Percentiles rank a stretch among this genome's conserved stretches.
phyloP scores from a whole-genome alignment of 2,113 vertebrate species.

The Mesoclemmys tuberculata region DNA sequence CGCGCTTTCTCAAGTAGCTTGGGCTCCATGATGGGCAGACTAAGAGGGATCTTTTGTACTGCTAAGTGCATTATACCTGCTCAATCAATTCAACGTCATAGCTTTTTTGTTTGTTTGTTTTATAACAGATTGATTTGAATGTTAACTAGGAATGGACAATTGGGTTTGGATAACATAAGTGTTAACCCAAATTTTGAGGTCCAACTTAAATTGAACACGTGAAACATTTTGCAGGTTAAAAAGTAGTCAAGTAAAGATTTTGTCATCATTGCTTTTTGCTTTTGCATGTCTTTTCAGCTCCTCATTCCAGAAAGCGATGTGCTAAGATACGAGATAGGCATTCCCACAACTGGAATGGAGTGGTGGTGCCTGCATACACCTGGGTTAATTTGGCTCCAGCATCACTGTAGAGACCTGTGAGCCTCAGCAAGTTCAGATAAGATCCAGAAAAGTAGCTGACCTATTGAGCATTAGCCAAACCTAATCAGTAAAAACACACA shows the following conservation, averaged over 20 bases:
- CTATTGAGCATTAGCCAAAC: neutral
- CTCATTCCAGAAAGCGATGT: neutral
- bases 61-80: neutral
- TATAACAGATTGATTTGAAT: neutral
- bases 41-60: neutral
- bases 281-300: neutral
- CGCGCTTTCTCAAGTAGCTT: neutral
- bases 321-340: neutral
- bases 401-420: neutral
- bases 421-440: neutral
- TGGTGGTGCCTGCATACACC: neutral
- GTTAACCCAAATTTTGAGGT: neutral
- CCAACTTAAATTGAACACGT: neutral
- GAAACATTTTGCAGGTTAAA: neutral
- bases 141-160: neutral
- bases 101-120: neutral
- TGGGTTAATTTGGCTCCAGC: neutral
- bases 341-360: neutral
- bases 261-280: neutral
- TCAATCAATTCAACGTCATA: neutral
- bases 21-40: neutral
- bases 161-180: neutral
- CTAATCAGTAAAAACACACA: neutral
- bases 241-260: rapidly evolving
- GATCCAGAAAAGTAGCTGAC: neutral